Percentiles rank a stretch among this genome's conserved stretches.
These are phyloP conservation scores for Eptatretus burgeri DNA, from an alignment of 2,113 vertebrate species.

Conservation along the genomic window DNA sequence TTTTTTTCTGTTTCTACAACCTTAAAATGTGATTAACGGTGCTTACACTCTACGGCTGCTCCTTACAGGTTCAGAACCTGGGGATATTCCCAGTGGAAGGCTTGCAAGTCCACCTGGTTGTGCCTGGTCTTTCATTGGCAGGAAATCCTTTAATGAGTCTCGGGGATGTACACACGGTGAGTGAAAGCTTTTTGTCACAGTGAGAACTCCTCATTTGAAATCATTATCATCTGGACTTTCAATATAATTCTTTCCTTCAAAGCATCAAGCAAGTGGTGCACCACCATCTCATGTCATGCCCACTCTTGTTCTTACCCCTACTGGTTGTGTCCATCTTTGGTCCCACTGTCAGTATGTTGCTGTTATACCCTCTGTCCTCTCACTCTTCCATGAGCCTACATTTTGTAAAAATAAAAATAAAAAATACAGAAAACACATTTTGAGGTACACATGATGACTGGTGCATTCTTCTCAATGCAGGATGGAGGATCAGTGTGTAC, in stretches of 20 bases:
- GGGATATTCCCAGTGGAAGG: slow-evolving; percentile 32
- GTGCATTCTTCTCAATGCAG: too few species aligned
- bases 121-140: slow-evolving; percentile 26
- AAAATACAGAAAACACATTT: slow-evolving; percentile 10
- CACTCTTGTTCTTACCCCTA: too few species aligned
- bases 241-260: too few species aligned
- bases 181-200: slow-evolving; percentile 21
- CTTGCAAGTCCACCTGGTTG: slow-evolving; percentile 23
- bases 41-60: too few species aligned
- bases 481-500: too few species aligned
- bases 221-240: too few species aligned
- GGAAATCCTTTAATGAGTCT: slow-evolving; percentile 37
- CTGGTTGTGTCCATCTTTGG: neutral
- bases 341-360: neutral
- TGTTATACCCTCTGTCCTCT: neutral
- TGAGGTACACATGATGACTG: too few species aligned
- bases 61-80: slow-evolving; percentile 43
- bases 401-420: slow-evolving; percentile 20
- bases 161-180: slow-evolving; percentile 22
- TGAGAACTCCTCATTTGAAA: too few species aligned
- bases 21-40: too few species aligned
- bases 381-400: neutral
- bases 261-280: too few species aligned
- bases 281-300: too few species aligned
- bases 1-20: too few species aligned